These are phyloP conservation scores for Anadara kagoshimensis DNA, from an alignment of 1,140 invertebrate species.

Conservation along the genomic window DNA sequence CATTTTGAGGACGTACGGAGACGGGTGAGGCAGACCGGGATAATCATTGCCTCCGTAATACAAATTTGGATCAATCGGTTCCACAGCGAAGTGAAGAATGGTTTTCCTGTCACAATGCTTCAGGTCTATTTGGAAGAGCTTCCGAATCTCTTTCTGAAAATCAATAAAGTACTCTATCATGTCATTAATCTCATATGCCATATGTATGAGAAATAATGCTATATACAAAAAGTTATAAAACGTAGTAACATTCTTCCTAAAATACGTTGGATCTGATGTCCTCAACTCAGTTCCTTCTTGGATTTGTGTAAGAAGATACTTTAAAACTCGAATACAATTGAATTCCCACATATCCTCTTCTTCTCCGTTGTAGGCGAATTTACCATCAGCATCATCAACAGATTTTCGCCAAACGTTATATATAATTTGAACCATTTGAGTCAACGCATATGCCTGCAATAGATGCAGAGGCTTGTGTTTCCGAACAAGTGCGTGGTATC, in stretches of 20 bases:
- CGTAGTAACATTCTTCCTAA: not conserved
- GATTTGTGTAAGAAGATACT: not conserved
- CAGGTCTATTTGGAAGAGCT: no score
- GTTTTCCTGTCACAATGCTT: no score
- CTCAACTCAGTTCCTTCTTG: not conserved
- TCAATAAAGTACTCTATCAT: no score
- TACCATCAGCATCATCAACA: not conserved
- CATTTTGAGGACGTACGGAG: no score
- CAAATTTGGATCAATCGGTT: no score
- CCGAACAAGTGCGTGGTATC: not conserved
- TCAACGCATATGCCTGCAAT: constrained; percentile 23
- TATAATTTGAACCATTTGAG: constrained; percentile 23
- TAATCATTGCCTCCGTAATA: no score
- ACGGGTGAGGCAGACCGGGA: no score
- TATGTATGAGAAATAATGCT: constrained; percentile 2
- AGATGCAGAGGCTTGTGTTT: constrained; percentile 16
- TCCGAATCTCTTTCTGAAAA: no score
- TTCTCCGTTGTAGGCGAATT: not conserved
- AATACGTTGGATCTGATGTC: not conserved
- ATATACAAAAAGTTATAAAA: constrained; percentile 3
- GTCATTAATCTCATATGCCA: not conserved
- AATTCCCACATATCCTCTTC: not conserved
- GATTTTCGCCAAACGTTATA: constrained; percentile 13
- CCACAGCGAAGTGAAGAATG: no score
- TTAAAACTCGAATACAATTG: not conserved